Conservation (phyloP, 2,888 invertebrate genomes). For the Aphidoletes aphidimyza region DNA sequence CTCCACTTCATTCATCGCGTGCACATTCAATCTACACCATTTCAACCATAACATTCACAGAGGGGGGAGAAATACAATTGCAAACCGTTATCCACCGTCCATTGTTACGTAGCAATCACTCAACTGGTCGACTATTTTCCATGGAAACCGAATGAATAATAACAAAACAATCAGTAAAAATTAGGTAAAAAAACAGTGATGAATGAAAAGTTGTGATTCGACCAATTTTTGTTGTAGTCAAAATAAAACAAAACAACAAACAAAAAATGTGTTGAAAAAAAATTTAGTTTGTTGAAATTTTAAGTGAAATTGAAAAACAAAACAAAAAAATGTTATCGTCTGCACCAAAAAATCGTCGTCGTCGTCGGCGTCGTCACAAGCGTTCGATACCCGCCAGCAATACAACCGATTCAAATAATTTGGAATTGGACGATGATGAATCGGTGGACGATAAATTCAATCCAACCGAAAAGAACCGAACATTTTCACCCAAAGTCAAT, state of each 20-base stretch:
- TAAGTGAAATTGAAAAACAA: too few species aligned
- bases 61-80: too few species aligned
- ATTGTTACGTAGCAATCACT: neutral
- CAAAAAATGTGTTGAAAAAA: neutral
- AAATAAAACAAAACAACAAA: neutral
- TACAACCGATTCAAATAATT: neutral
- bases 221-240: neutral
- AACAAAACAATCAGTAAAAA: neutral
- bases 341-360: constrained; percentile 1
- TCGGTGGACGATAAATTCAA: neutral
- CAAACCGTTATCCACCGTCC: neutral
- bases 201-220: neutral
- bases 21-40: too few species aligned
- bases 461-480: neutral
- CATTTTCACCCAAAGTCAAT: constrained; percentile 56
- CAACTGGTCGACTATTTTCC: neutral
- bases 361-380: constrained; percentile 7
- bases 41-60: too few species aligned
- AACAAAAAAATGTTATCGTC: neutral
- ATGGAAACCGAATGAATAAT: neutral
- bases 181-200: neutral
- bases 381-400: neutral
- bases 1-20: neutral
- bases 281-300: too few species aligned
- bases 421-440: neutral